Conservation (phyloP, 2,113 vertebrate species). For the Laterallus jamaicensis region DNA sequence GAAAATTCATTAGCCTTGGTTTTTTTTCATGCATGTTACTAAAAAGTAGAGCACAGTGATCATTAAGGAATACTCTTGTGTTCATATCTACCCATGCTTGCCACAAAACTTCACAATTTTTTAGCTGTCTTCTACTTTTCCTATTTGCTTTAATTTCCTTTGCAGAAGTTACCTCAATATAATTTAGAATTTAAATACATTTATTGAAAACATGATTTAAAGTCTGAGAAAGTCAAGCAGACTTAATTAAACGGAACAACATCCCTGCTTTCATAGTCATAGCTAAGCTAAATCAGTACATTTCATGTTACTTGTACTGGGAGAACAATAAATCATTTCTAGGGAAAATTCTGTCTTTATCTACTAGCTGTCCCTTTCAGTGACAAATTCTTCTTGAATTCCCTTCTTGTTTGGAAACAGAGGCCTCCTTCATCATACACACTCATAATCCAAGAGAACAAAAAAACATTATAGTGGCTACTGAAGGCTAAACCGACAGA, state of each 20-base stretch:
- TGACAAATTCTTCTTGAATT: conserved; percentile 34
- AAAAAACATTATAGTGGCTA: conserved; percentile 21
- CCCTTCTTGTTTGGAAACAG: conserved; percentile 29
- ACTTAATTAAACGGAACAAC: neutral
- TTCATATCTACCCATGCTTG: neutral
- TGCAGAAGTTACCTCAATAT: neutral
- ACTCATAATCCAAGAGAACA: conserved; percentile 24
- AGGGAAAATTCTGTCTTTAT: neutral
- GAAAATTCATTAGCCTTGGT: neutral
- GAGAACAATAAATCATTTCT: neutral
- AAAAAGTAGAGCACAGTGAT: neutral
- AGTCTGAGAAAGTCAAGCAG: neutral
- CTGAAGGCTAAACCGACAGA: conserved; percentile 5
- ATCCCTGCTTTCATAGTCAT: neutral
- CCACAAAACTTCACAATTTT: neutral
- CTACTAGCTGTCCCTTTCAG: neutral
- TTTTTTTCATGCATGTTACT: accelerated
- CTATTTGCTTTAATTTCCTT: neutral
- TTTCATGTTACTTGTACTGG: neutral
- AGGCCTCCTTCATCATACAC: neutral
- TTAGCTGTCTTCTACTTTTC: neutral
- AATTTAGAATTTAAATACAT: neutral
- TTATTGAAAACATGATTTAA: neutral
- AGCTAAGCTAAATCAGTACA: neutral
- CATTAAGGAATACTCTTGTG: neutral